Evolutionary conservation across 2,888 invertebrate species (phyloP).

Genomic region (Tinea trinotella): DNA sequence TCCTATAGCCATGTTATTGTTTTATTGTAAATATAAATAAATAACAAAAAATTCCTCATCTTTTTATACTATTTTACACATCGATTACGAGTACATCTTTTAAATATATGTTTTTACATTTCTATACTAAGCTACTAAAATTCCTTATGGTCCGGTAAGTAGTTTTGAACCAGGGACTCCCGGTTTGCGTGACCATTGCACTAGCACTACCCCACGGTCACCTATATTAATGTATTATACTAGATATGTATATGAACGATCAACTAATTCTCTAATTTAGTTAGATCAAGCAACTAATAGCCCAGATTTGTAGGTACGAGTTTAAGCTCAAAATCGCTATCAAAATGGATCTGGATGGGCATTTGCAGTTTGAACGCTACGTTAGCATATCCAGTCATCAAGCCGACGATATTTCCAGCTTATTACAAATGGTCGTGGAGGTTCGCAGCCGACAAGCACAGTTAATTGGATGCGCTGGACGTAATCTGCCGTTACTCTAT

Average conservation of each 20-base stretch:
- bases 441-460: constrained; percentile 10
- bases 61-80: no score
- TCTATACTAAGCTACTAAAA: no score
- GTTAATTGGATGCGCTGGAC: constrained; percentile 18
- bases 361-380: constrained; percentile 2
- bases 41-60: no score
- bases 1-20: not conserved
- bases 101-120: no score
- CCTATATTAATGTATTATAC: no score
- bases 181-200: no score
- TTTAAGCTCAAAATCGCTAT: constrained; percentile 4
- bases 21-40: no score
- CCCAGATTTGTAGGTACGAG: not conserved
- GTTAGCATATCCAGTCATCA: constrained; percentile 2
- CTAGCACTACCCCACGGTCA: no score
- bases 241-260: no score
- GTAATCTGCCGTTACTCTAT: constrained; percentile 31
- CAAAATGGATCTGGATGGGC: not conserved
- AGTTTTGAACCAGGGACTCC: no score
- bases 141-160: no score
- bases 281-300: not conserved
- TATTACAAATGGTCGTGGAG: constrained; percentile 3
- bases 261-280: not conserved
- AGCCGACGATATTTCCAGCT: constrained; percentile 11
- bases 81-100: no score